Conservation (phyloP, 2,797 vertebrate genomes). For the Balearica regulorum region DNA sequence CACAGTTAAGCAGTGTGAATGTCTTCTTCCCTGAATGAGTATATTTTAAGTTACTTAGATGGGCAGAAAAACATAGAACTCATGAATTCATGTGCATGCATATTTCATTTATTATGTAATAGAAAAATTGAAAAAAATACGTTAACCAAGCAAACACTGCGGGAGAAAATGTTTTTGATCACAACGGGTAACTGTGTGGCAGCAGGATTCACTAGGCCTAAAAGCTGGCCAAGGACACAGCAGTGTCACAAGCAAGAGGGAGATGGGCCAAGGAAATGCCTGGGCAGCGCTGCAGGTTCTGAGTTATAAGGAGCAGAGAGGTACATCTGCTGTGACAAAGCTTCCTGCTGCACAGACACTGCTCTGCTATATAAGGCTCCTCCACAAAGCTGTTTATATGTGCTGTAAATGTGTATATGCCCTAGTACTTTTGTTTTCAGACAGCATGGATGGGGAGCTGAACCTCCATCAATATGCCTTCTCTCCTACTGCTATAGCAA, state of each 20-base stretch:
- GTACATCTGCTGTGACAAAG: background rate
- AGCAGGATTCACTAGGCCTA: background rate
- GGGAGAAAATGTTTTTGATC: background rate
- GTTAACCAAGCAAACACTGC: background rate
- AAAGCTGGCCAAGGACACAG: background rate
- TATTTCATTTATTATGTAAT: background rate
- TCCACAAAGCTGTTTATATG: background rate
- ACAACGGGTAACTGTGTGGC: background rate
- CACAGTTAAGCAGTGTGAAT: background rate
- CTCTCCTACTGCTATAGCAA: background rate
- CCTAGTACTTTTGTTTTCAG: background rate
- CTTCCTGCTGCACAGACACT: too few species aligned
- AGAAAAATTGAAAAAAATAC: background rate
- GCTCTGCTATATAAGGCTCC: background rate
- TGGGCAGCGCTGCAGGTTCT: background rate
- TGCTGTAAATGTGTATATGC: background rate
- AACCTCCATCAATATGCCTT: background rate
- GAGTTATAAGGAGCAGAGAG: background rate
- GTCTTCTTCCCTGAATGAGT: background rate
- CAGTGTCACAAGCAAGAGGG: background rate
- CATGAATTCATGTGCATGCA: background rate
- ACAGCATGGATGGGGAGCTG: background rate
- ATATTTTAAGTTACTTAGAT: background rate
- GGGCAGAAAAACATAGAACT: background rate
- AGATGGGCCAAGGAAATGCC: background rate